Conservation (phyloP, 2,797 vertebrate genomes). For the Labeo calbasu region DNA sequence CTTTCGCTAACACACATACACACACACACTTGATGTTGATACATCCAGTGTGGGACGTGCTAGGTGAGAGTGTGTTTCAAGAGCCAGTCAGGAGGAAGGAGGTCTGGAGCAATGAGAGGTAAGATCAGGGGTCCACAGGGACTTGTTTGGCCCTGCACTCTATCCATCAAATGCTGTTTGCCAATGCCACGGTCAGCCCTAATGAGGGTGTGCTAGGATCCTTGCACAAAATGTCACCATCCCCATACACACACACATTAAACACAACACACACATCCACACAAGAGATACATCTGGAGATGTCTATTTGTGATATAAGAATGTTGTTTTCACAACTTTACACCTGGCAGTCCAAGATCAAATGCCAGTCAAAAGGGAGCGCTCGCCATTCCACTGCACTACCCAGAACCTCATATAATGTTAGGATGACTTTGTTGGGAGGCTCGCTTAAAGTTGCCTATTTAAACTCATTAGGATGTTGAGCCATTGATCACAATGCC, state of each 20-base stretch:
- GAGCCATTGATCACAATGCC: slow-evolving; percentile 20
- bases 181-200: slow-evolving; percentile 83
- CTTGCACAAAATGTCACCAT: slow-evolving; percentile 55
- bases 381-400: neutral
- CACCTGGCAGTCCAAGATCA: slow-evolving; percentile 24
- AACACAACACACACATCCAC: slow-evolving; percentile 33
- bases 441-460: slow-evolving; percentile 12
- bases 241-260: slow-evolving; percentile 62
- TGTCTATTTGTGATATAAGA: slow-evolving; percentile 12
- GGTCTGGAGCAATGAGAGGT: slow-evolving; percentile 82
- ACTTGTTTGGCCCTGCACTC: slow-evolving; percentile 75
- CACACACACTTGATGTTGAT: slow-evolving; percentile 65
- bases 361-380: neutral
- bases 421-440: slow-evolving; percentile 24
- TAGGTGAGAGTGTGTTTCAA: slow-evolving; percentile 57
- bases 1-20: neutral
- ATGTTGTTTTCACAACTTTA: neutral
- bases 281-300: slow-evolving; percentile 7
- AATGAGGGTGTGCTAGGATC: slow-evolving; percentile 78
- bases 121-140: slow-evolving; percentile 75
- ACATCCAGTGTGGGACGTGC: slow-evolving; percentile 54
- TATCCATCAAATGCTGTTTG: slow-evolving; percentile 82
- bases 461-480: slow-evolving; percentile 57
- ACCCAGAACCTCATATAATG: neutral
- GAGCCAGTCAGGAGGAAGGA: slow-evolving; percentile 62